Evolutionary conservation across 2,888 invertebrate species (phyloP), one percentile per base, ranked within the genome.

Genomic region (Macrosiphum euphorbiae): DNA sequence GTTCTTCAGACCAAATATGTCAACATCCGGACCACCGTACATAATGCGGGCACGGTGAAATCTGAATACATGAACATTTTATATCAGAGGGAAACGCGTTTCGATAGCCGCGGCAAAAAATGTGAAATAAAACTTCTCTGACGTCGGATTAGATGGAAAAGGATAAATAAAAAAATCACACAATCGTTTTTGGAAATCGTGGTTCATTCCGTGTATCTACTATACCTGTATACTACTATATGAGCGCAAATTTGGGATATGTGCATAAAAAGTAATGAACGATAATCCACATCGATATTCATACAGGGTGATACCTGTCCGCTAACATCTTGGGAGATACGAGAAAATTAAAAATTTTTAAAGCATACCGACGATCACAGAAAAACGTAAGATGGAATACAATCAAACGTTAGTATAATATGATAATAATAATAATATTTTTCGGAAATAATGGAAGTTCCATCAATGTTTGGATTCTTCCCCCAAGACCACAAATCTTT

Each of bases 1-100:
- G 28, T 87, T 87, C 28, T 87, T 87, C 35, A 78, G 78, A 78
- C 35, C 35, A 20, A 78, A 78, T 78, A 78, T 78, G 78, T 78
- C 78, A 78, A 78, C 78, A 78, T 35, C 35, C 35, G 78, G 20
- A 78, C 78, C 78, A 78, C 78, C 78, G 78, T 78, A 35, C 35
- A 78, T 78, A 78, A 78, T 78, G 78, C 78, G 20, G 20, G 78
- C 78, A 78, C 35, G 20, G 78, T 78, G 78, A 78, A 78, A 78
- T 78, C 78, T 8, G 35, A 35, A 35, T 78, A 20, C 16, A 41
- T 78, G 35, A 35, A 35, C 35, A 78, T 78, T 86, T 86, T 86
- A 28, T 47, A 28, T 47, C 47, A n/a, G 5, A 44, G 47, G 47
- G 47, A 44, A 44, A 28, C 47, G 47, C 44, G 35, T 52, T 78